Conservation (phyloP, 2,113 vertebrate species). For the Melanocharis versteri region DNA sequence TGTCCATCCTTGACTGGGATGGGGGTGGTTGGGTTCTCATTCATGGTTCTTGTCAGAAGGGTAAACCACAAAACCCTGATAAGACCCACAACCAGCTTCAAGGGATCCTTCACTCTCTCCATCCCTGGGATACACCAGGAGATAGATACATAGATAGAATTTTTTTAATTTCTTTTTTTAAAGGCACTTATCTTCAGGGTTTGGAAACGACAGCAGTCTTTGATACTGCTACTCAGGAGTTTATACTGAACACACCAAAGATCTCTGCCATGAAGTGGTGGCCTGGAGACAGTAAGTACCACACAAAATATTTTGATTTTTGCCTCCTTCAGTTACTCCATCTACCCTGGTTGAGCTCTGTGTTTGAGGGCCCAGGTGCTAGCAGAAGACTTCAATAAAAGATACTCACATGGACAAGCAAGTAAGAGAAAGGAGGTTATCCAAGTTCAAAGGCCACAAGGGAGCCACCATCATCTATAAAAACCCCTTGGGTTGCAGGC, state of each 20-base stretch:
- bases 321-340: not conserved
- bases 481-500: not conserved
- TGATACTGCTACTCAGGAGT: constrained; percentile 73
- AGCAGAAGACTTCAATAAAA: not conserved
- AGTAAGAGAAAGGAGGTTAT: not conserved
- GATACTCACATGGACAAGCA: not conserved
- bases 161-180: not conserved
- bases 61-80: not conserved
- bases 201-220: constrained; percentile 80
- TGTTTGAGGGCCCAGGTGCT: not conserved
- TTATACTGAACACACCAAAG: constrained; percentile 77
- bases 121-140: not conserved
- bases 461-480: not conserved
- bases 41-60: not conserved
- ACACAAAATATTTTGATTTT: not conserved
- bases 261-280: constrained; percentile 81
- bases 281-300: constrained; percentile 79
- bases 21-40: not conserved
- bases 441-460: not conserved
- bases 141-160: not conserved
- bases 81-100: not conserved
- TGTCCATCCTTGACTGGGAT: not conserved
- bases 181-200: constrained; percentile 79
- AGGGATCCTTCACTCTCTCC: not conserved
- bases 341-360: not conserved